phyloP scores from a whole-genome alignment of 1,140 invertebrate species.

The Drosophila sturtevanti region DNA sequence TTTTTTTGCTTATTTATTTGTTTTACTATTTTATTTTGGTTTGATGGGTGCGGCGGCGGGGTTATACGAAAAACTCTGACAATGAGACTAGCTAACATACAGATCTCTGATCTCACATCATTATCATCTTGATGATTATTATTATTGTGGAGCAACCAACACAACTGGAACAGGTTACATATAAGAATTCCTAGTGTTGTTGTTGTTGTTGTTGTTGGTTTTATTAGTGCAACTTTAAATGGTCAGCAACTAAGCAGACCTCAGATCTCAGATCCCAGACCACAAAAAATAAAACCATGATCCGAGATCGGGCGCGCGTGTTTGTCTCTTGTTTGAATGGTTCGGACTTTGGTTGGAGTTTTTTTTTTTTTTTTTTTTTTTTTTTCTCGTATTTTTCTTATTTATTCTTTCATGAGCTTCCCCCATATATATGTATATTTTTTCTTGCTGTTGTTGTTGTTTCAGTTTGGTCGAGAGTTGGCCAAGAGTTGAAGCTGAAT shows the following conservation, averaged over 20 bases:
- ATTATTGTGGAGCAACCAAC: neutral
- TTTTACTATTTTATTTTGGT: neutral
- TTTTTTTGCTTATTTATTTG: neutral
- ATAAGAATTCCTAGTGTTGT: neutral
- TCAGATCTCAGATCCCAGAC: constrained; percentile 1
- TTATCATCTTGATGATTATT: constrained; percentile 1
- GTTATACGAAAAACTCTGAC: neutral
- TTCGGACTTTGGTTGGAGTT: constrained; percentile 38
- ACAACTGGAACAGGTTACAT: constrained; percentile 49
- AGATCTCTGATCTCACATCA: constrained; percentile 5
- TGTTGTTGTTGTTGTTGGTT: constrained; percentile 51
- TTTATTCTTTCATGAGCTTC: constrained; percentile 73
- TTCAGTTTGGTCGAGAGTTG: constrained; percentile 28
- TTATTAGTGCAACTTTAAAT: constrained; percentile 51
- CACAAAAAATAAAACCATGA: neutral
- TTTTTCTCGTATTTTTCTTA: constrained; percentile 38
- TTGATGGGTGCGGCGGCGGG: neutral
- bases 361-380: constrained; percentile 25
- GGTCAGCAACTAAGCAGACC: constrained; percentile 26
- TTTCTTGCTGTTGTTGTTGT: constrained; percentile 28
- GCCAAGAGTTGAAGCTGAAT: constrained; percentile 61
- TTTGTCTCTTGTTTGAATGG: constrained; percentile 57
- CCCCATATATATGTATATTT: constrained; percentile 52
- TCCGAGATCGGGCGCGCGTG: constrained; percentile 55
- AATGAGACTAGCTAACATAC: constrained; percentile 3